Evolutionary conservation across 2,113 vertebrate species (phyloP).

Genomic region (Ictalurus punctatus): DNA sequence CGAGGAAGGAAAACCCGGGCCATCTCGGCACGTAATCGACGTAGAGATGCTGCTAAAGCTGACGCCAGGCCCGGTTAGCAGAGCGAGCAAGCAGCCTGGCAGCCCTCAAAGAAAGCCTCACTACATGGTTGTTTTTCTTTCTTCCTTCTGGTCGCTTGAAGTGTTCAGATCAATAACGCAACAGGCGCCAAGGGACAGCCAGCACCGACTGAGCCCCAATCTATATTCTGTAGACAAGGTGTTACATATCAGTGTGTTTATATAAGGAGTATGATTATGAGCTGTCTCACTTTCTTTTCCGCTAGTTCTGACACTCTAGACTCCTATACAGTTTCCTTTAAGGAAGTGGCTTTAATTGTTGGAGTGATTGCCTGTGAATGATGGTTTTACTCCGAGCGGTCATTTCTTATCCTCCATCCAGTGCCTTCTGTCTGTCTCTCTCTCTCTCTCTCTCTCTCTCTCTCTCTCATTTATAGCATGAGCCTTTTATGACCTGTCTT

Average conservation of each 20-base stretch:
- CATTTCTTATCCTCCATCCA: slow-evolving; percentile 39
- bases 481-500: slow-evolving; percentile 24
- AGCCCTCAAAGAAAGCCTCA: slow-evolving; percentile 58
- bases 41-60: slow-evolving; percentile 64
- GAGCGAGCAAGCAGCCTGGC: slow-evolving; percentile 57
- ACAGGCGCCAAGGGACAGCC: slow-evolving; percentile 54
- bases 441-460: neutral
- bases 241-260: slow-evolving; percentile 49
- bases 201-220: slow-evolving; percentile 46
- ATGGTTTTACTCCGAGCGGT: slow-evolving; percentile 28
- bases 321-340: neutral
- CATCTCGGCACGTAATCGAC: slow-evolving; percentile 70
- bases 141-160: neutral
- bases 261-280: slow-evolving; percentile 33
- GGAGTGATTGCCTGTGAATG: slow-evolving; percentile 22
- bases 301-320: neutral
- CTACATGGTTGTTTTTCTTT: slow-evolving; percentile 51
- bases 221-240: slow-evolving; percentile 54
- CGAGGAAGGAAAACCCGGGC: slow-evolving; percentile 59
- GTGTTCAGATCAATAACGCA: slow-evolving; percentile 56
- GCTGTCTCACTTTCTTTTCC: neutral
- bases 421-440: neutral
- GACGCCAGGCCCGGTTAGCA: slow-evolving; percentile 69
- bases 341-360: slow-evolving; percentile 29
- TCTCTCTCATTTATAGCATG: neutral